These are phyloP conservation scores for Crypturellus tataupa DNA, from an alignment of 2,797 vertebrate species.

Conservation along the genomic window DNA sequence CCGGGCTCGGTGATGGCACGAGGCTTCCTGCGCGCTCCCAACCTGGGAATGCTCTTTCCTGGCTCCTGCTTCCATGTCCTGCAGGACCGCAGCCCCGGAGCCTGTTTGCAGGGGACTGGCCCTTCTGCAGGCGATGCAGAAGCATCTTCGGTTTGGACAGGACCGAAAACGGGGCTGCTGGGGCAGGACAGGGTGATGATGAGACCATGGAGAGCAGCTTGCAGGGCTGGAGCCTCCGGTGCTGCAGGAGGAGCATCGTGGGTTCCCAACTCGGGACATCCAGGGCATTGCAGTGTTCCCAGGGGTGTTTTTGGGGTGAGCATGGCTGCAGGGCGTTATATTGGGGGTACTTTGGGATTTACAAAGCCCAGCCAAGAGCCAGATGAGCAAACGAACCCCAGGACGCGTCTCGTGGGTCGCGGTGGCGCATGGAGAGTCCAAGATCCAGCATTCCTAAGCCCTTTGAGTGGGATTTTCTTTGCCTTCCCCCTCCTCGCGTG, in stretches of 20 bases:
- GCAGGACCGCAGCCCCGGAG: rapidly evolving
- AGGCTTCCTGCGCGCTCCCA: not conserved
- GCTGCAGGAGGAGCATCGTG: not conserved
- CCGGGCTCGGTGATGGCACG: rapidly evolving
- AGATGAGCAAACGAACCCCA: conserved; percentile 7
- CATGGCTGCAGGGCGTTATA: conserved; percentile 10
- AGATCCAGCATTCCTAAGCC: rapidly evolving
- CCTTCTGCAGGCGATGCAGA: not conserved
- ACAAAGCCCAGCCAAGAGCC: conserved; percentile 28
- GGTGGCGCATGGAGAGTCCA: rapidly evolving
- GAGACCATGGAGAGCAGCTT: rapidly evolving
- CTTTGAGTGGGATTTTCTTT: rapidly evolving
- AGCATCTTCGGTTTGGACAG: not conserved
- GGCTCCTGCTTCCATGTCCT: not conserved
- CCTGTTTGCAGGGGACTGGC: rapidly evolving
- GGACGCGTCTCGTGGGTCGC: not conserved
- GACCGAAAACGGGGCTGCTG: rapidly evolving
- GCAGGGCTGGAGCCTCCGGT: not conserved
- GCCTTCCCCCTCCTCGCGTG: rapidly evolving
- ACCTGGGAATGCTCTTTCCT: not conserved
- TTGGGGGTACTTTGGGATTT: not conserved
- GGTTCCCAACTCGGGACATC: not conserved
- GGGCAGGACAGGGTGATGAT: not conserved
- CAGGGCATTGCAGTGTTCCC: not conserved
- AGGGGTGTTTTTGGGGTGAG: not conserved